phyloP scores from a whole-genome alignment of 1,140 invertebrate genomes.

The Drosophila cardini region DNA sequence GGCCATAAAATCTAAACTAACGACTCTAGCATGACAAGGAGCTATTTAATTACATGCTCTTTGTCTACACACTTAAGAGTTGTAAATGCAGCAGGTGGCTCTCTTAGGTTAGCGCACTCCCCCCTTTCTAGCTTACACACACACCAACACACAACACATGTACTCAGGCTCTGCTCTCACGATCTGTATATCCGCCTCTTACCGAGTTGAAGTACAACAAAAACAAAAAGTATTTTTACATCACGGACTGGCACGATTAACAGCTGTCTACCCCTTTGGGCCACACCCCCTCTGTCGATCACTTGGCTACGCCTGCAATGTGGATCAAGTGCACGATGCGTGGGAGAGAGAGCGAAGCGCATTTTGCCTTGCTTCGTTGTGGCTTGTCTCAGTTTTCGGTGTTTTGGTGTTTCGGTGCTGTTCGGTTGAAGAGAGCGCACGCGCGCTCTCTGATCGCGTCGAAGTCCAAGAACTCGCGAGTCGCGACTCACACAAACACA shows the following conservation, averaged over 20 bases:
- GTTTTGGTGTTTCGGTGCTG: no score
- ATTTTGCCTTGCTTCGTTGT: background rate
- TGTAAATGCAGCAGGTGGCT: background rate
- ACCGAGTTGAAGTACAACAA: background rate
- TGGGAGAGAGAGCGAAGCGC: constrained; percentile 44
- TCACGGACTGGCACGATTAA: constrained; percentile 29
- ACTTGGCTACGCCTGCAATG: constrained; percentile 10
- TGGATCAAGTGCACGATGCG: constrained; percentile 49
- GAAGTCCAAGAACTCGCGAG: constrained; percentile 38
- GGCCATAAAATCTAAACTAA: constrained; percentile 37
- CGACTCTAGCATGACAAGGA: constrained; percentile 63
- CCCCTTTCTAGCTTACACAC: background rate
- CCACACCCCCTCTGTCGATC: background rate
- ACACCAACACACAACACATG: background rate
- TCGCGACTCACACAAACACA: constrained; percentile 26
- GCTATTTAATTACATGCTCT: constrained; percentile 49
- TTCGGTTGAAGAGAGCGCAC: background rate
- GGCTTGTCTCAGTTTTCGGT: background rate
- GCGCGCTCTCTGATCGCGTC: constrained; percentile 9
- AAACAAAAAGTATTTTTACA: constrained; percentile 7
- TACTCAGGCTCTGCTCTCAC: background rate
- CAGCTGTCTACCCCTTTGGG: constrained; percentile 9
- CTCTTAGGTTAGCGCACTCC: background rate
- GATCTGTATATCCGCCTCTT: constrained; percentile 9
- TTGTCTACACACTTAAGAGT: constrained; percentile 27